Conservation (phyloP, 1,140 invertebrate species). For the Oncopeltus fasciatus region DNA sequence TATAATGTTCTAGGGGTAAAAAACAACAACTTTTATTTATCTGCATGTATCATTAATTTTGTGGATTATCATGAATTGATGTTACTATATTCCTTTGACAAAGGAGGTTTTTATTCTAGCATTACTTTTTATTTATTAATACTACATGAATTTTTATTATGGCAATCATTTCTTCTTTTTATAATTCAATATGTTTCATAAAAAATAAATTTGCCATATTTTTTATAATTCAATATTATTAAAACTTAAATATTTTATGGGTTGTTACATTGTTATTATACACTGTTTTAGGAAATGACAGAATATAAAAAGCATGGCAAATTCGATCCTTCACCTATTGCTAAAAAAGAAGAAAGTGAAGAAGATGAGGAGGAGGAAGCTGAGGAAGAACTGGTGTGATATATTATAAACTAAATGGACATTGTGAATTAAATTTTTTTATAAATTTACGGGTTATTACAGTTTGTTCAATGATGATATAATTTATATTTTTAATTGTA, state of each 20-base stretch:
- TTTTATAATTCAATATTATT: conserved; percentile 20
- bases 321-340: conserved; percentile 33
- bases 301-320: conserved; percentile 64
- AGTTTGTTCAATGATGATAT: conserved; percentile 1
- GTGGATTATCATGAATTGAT: too few relatives aligned
- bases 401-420: neutral
- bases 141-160: neutral
- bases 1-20: too few relatives aligned
- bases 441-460: conserved; percentile 10
- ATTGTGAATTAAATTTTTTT: conserved; percentile 4
- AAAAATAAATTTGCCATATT: conserved; percentile 24
- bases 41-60: too few relatives aligned
- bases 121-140: neutral
- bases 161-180: neutral
- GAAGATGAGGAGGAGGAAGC: conserved; percentile 42
- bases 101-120: neutral
- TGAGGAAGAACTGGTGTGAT: conserved; percentile 29
- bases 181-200: conserved; percentile 7
- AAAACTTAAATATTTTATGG: neutral
- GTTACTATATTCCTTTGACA: too few relatives aligned
- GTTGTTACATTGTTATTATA: conserved; percentile 24
- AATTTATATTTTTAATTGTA: conserved; percentile 5
- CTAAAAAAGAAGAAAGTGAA: conserved; percentile 39
- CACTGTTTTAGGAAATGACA: conserved; percentile 57
- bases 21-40: too few relatives aligned